phyloP scores from a whole-genome alignment of 2,113 vertebrate species.

The Elanus axillaris region DNA sequence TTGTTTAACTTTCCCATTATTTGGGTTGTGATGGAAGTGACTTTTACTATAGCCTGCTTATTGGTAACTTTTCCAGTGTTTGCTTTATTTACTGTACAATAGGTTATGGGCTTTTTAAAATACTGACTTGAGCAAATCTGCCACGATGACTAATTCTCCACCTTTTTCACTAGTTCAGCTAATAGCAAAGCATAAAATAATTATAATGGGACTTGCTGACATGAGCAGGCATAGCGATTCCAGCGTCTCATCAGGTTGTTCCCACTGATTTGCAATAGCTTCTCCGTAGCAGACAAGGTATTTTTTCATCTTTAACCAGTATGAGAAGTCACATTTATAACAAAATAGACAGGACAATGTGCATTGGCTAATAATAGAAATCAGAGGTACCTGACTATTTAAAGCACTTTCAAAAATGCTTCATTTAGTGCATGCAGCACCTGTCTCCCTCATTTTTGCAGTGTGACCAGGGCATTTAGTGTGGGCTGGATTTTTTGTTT shows the following conservation, averaged over 20 bases:
- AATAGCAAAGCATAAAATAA: neutral
- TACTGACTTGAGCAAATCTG: neutral
- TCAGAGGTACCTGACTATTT: neutral
- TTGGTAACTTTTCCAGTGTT: neutral
- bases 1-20: neutral
- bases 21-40: neutral
- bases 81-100: neutral
- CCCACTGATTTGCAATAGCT: neutral
- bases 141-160: neutral
- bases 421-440: neutral
- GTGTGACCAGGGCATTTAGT: neutral
- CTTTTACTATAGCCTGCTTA: neutral
- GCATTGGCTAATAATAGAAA: neutral
- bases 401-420: neutral
- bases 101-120: neutral
- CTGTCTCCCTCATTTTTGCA: neutral
- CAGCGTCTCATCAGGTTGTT: neutral
- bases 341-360: neutral
- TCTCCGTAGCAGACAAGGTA: neutral
- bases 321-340: neutral
- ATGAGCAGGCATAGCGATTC: neutral
- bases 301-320: neutral
- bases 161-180: neutral
- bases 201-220: neutral
- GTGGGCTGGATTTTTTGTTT: neutral